Base-by-base conservation (phyloP, 2,113 vertebrate genomes). In the human region DNA sequence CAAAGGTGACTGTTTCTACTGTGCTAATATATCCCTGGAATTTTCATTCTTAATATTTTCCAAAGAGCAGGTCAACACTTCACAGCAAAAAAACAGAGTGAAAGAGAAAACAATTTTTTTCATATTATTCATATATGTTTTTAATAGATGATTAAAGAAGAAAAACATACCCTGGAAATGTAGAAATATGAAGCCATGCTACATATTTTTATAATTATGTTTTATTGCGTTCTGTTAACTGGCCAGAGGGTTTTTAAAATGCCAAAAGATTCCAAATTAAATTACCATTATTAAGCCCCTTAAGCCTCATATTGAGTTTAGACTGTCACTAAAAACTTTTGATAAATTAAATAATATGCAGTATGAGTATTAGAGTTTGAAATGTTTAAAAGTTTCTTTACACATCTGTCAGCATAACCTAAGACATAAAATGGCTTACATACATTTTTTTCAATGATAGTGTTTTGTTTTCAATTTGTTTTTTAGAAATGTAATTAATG, bases 231-330 rank as follows among this genome's bases (percentile, higher is more conserved):
- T 97, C 68, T 92, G 57, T 61, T 97, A 96, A 92, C 89, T 95
- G 82, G 70, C 97, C 89, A 93, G 94, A 94, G 94, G 92, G 89
- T 64, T 90, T 97, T 97, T 82, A 93, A 82, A 96, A 96, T 48
- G 86, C 95, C 97, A 81, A 94, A 96, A 83, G 81, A 89, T 96
- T 92, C 70, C 68, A 95, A 96, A 97, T 97, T 85, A 95, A 97
- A 89, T 97, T 97, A 96, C 92, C 89, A 93, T 96, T 97, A 98
- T 97, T 97, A 97, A 98, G 91, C 85, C 85, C 96, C 59, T 52
- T 75, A 94, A 97, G 95, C 68, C 57, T 97, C 85, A 96, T 89
- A 93, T 40, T 95, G 32, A 94, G 43, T 89, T 98, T 96, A 94
- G 78, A 93, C 17, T 93, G 81, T 93, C 90, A 86, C 93, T 79